A percentile compares a stretch with the other conserved stretches of the same genome.
Evolutionary conservation across 2,113 vertebrate genomes (phyloP).

Genomic region (Paracanthobrama guichenoti): DNA sequence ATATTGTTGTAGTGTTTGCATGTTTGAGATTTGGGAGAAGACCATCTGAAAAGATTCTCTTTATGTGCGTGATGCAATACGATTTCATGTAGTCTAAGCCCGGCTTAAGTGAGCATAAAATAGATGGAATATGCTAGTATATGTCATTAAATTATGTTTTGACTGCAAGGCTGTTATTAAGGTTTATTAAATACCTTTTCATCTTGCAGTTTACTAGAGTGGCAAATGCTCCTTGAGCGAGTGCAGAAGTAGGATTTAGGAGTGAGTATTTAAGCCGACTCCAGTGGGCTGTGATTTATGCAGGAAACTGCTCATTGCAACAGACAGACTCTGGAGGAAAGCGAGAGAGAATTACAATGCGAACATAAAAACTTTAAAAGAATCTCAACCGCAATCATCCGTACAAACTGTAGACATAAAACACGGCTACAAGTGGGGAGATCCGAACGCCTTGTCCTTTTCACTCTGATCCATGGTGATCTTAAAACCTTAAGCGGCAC

Average conservation of each 20-base stretch:
- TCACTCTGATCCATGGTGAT: constrained; percentile 2
- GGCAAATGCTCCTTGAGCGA: neutral
- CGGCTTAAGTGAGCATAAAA: neutral
- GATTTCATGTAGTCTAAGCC: too few relatives aligned
- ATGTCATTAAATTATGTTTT: constrained; percentile 7
- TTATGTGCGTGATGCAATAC: too few relatives aligned
- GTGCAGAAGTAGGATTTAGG: constrained; percentile 60
- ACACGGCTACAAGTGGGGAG: neutral
- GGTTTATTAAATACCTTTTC: neutral
- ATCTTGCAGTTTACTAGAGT: constrained; percentile 31
- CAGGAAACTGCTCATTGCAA: constrained; percentile 61
- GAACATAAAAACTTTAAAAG: neutral
- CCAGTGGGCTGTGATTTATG: constrained; percentile 62
- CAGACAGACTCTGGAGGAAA: constrained; percentile 42
- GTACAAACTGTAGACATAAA: constrained; percentile 17
- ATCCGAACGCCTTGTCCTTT: constrained; percentile 6
- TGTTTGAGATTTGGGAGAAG: too few relatives aligned
- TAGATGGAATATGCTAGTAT: neutral
- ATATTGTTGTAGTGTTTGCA: too few relatives aligned
- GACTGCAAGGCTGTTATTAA: neutral
- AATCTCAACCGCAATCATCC: constrained; percentile 30
- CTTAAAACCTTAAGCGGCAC: neutral
- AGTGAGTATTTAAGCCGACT: constrained; percentile 1
- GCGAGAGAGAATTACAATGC: constrained; percentile 37
- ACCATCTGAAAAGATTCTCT: too few relatives aligned